phyloP scores from a whole-genome alignment of 2,888 invertebrate genomes.

The Taphrorychus bicolor region DNA sequence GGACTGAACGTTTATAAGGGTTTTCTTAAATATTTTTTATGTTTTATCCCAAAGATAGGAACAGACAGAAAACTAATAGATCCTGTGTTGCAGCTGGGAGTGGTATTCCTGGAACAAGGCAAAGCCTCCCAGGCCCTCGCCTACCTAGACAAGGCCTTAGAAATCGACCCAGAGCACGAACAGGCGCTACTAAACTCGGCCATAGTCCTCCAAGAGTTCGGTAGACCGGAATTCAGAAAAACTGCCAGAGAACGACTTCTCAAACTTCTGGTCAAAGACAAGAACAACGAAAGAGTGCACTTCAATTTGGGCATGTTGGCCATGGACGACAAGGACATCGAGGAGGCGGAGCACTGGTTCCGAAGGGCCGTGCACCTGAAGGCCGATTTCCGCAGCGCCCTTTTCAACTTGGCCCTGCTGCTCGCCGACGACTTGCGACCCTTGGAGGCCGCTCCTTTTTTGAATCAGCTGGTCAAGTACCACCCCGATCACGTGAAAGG shows the following conservation, averaged over 20 bases:
- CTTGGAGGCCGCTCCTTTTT: constrained; percentile 88
- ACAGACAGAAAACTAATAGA: too few species aligned
- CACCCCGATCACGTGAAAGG: constrained; percentile 96
- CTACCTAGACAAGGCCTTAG: constrained; percentile 91
- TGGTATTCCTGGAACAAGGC: constrained; percentile 91
- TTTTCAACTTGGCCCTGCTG: constrained; percentile 92
- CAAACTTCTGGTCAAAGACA: constrained; percentile 78
- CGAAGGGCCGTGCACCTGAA: constrained; percentile 83
- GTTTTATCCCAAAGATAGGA: too few species aligned
- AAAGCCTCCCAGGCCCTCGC: constrained; percentile 90
- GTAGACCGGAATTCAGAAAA: constrained; percentile 79
- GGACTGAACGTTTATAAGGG: too few species aligned
- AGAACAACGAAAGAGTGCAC: constrained; percentile 88
- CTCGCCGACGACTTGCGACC: constrained; percentile 89
- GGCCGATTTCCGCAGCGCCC: constrained; percentile 89
- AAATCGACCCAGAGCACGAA: constrained; percentile 92
- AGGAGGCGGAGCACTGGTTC: constrained; percentile 84
- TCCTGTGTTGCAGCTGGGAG: constrained; percentile 78
- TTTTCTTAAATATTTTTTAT: too few species aligned
- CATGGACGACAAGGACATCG: constrained; percentile 92
- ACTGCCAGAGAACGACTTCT: constrained; percentile 82
- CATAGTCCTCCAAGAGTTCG: constrained; percentile 89
- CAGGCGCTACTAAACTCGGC: constrained; percentile 95
- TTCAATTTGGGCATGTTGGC: constrained; percentile 97
- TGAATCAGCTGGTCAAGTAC: constrained; percentile 88